Evolutionary conservation across 1,140 invertebrate species (phyloP).

Genomic region (Ips nitidus): DNA sequence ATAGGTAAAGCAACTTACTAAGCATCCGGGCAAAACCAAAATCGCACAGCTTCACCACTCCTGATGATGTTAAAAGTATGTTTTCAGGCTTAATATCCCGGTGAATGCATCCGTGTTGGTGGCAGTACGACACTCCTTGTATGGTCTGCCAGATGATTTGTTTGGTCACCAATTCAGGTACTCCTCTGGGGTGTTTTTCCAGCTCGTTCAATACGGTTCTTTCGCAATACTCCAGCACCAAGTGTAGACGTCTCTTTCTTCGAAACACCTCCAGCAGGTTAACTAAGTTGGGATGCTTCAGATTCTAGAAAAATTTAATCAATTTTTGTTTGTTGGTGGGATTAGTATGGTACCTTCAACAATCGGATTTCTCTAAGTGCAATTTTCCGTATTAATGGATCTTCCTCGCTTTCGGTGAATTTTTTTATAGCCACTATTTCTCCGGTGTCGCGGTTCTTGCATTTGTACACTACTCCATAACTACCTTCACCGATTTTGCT

Average conservation of each 20-base stretch:
- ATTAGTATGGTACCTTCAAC: slow-evolving; percentile 74
- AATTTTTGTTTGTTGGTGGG: not conserved
- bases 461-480: slow-evolving; percentile 98
- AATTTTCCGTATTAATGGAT: slow-evolving; percentile 97
- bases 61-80: slow-evolving; percentile 91
- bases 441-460: slow-evolving; percentile 93
- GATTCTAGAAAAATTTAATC: slow-evolving; percentile 68
- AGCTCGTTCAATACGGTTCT: slow-evolving; percentile 95
- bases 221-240: slow-evolving; percentile 99
- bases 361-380: slow-evolving; percentile 96
- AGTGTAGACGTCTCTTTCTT: slow-evolving; percentile 91
- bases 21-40: slow-evolving; percentile 98
- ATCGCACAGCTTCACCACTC: slow-evolving; percentile 96
- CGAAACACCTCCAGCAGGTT: slow-evolving; percentile 98
- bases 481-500: slow-evolving; percentile 96
- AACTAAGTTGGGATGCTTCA: slow-evolving; percentile 97
- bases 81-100: slow-evolving; percentile 99
- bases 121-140: slow-evolving; percentile 94
- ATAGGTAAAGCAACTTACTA: slow-evolving; percentile 68
- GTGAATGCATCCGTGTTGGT: slow-evolving; percentile 94
- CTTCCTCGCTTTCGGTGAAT: slow-evolving; percentile 98
- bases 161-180: slow-evolving; percentile 83
- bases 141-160: slow-evolving; percentile 95
- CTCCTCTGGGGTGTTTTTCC: slow-evolving; percentile 77
- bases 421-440: slow-evolving; percentile 98